Evolutionary conservation across 1,140 invertebrate genomes (phyloP), one percentile per base, ranked within the genome.

Genomic region (Polypedilum vanderplanki): DNA sequence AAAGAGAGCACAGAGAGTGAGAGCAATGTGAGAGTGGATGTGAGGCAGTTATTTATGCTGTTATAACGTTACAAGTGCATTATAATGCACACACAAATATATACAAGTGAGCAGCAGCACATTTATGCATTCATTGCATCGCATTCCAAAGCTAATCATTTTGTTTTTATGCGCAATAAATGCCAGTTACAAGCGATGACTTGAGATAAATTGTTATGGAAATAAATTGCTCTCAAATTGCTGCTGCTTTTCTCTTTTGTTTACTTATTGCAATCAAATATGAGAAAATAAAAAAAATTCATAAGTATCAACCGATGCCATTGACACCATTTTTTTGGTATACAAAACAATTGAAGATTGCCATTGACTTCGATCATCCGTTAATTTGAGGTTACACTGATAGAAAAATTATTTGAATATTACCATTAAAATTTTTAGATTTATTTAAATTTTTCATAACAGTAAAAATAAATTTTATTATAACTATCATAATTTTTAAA

Each of bases 21-120:
- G 15, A 46, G 41, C n/a, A n/a, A n/a, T 33, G 24, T 33, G 24
- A 33, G 24, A 33, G 24, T 33, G 24, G 24, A 33, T 33, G 24
- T 33, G 24, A 33, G 24, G 24, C 46, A 57, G 46, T 57, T 57
- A 57, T 57, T 57, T 57, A 57, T 57, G 24, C 24, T 33, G 46
- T 57, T 57, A 15, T 15, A 57, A n/a, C 46, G n/a, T 57, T 57
- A 57, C 46, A 57, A 57, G 46, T 57, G 46, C 46, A 57, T 57
- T 57, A 46, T 15, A 57, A 57, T 33, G 46, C 46, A 57, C 46
- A 57, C 10, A 57, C 46, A 57, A 57, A 15, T 15, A n/a, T 12
- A n/a, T 57, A 12, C 3, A 57, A 57, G 46, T 4, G 24, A 33
- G 24, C 24, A 33, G 24, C 24, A 33, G 24, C 24, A 33, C 24